A percentile compares a stretch with the other conserved stretches of the same genome.
Evolutionary conservation across 2,888 invertebrate species (phyloP).

Genomic region (Coremacera marginata): DNA sequence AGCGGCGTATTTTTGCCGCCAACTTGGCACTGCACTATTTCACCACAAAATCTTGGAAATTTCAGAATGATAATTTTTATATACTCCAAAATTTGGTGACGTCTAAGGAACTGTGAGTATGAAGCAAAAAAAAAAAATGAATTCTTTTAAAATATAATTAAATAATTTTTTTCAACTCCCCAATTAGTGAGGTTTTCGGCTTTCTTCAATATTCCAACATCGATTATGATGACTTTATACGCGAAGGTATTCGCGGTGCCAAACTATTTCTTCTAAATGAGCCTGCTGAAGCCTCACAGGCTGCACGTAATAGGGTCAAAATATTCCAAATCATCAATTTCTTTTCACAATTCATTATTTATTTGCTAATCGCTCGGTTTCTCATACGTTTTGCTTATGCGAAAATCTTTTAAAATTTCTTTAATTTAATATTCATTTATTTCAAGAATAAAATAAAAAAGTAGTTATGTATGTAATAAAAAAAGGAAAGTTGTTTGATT

Average conservation of each 20-base stretch:
- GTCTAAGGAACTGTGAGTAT: constrained; percentile 45
- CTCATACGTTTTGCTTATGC: constrained; percentile 5
- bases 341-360: constrained; percentile 50
- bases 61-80: constrained; percentile 74
- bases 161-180: background rate
- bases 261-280: constrained; percentile 64
- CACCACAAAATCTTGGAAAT: constrained; percentile 82
- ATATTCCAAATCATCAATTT: constrained; percentile 55
- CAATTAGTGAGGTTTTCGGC: constrained; percentile 42
- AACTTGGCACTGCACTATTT: constrained; percentile 81
- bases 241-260: constrained; percentile 60
- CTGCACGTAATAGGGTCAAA: constrained; percentile 54
- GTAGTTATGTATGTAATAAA: background rate
- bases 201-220: constrained; percentile 47
- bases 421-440: no score
- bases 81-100: constrained; percentile 41
- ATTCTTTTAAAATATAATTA: background rate
- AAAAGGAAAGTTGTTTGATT: no score
- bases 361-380: constrained; percentile 13
- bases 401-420: background rate
- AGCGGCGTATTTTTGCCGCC: constrained; percentile 84
- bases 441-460: background rate
- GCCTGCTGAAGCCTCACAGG: constrained; percentile 54
- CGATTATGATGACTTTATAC: constrained; percentile 59
- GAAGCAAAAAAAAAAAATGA: constrained; percentile 4